Percentiles rank a stretch among this genome's conserved stretches.
These are phyloP conservation scores for Parnassius apollo DNA, from an alignment of 2,888 invertebrate species.

Conservation along the genomic window DNA sequence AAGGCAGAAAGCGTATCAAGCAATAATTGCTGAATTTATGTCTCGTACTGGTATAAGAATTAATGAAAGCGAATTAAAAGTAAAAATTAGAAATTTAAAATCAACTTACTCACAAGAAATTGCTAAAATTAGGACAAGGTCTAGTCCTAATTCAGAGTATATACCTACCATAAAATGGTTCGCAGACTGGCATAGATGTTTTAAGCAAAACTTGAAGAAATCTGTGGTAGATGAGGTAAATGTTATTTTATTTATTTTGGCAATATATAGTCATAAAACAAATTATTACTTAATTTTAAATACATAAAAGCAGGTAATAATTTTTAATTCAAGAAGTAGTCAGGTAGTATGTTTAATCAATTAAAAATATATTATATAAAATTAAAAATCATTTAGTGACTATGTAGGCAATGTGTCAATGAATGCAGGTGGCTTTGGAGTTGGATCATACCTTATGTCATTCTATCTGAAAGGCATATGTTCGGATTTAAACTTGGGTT, in stretches of 20 bases:
- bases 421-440: too few relatives aligned
- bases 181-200: constrained; percentile 50
- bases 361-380: too few relatives aligned
- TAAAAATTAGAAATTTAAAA: constrained; percentile 57
- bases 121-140: constrained; percentile 53
- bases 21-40: constrained; percentile 51
- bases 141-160: constrained; percentile 44
- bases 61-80: constrained; percentile 48
- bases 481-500: too few relatives aligned
- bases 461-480: too few relatives aligned
- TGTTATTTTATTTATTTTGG: neutral
- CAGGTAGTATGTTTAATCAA: too few relatives aligned
- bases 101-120: constrained; percentile 62
- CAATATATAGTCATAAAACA: too few relatives aligned
- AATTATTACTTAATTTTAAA: neutral
- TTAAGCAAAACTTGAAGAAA: constrained; percentile 28
- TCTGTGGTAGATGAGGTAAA: constrained; percentile 24
- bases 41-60: constrained; percentile 52
- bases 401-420: too few relatives aligned
- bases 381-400: too few relatives aligned
- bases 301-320: too few relatives aligned
- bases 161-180: constrained; percentile 61
- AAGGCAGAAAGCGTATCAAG: constrained; percentile 53
- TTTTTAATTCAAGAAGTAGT: too few relatives aligned
- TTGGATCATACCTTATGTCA: too few relatives aligned